Conservation (phyloP, 2,888 invertebrate species). For the Campopleginae sp. region DNA sequence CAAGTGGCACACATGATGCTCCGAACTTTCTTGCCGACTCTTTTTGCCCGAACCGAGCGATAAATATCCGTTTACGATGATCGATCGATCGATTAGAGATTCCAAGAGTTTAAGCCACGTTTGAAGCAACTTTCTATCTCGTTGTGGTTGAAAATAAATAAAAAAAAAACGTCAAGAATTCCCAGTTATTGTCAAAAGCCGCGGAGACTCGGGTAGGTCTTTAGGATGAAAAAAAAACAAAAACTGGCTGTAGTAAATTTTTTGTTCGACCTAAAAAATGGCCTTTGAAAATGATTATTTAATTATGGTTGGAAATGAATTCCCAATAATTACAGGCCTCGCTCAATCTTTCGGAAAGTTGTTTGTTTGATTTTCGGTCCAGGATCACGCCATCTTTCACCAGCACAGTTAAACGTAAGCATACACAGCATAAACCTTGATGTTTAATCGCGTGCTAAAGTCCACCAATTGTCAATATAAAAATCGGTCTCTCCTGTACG, state of each 20-base stretch:
- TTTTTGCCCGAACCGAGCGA: constrained; percentile 57
- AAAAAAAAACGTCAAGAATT: constrained; percentile 15
- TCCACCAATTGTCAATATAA: constrained; percentile 24
- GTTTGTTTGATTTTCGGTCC: constrained; percentile 25
- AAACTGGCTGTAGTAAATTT: not conserved
- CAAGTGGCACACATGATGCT: constrained; percentile 67
- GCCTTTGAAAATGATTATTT: not conserved
- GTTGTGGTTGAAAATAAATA: not conserved
- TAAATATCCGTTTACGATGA: constrained; percentile 44
- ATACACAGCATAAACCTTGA: not conserved
- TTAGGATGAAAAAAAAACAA: not conserved
- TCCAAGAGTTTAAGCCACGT: constrained; percentile 24
- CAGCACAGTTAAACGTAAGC: not conserved
- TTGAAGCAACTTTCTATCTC: constrained; percentile 30
- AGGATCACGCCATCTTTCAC: not conserved
- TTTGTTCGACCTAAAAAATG: not conserved
- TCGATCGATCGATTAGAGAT: constrained; percentile 51
- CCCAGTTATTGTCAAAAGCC: not conserved
- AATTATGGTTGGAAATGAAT: not conserved
- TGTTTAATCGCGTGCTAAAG: constrained; percentile 1
- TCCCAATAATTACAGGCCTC: not conserved
- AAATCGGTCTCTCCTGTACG: not conserved
- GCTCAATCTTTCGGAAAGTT: not conserved
- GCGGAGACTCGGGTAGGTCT: not conserved
- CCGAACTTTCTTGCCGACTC: constrained; percentile 65